Conservation (phyloP, 2,888 invertebrate genomes). For the Heliconius hortense region DNA sequence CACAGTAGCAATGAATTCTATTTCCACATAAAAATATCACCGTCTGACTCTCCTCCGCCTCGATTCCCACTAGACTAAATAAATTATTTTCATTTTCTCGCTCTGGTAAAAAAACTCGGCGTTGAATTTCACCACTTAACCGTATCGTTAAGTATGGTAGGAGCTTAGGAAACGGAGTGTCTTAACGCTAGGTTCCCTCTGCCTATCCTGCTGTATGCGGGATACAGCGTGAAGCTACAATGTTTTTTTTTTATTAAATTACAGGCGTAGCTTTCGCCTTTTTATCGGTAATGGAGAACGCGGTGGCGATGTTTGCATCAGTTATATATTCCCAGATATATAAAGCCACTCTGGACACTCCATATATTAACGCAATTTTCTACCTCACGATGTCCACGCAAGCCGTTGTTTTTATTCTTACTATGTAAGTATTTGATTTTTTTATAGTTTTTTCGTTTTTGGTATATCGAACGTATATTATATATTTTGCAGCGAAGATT, state of each 20-base stretch:
- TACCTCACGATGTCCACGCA: conserved; percentile 88
- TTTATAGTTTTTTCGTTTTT: not conserved
- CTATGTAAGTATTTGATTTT: conserved; percentile 84
- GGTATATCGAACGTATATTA: not conserved
- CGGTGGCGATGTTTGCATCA: conserved; percentile 88
- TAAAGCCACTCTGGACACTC: conserved; percentile 83
- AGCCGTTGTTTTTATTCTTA: conserved; percentile 83
- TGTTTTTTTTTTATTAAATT: conserved; percentile 37
- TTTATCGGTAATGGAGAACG: conserved; percentile 90
- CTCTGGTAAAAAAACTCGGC: too few species aligned
- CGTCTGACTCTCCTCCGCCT: too few species aligned
- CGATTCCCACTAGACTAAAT: too few species aligned
- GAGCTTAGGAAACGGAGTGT: not conserved
- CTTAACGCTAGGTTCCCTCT: not conserved
- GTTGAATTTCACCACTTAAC: too few species aligned
- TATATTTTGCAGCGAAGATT: not conserved
- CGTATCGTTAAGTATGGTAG: too few species aligned
- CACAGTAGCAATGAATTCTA: too few species aligned
- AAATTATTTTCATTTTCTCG: too few species aligned
- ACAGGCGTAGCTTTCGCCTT: conserved; percentile 89
- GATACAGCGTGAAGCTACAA: not conserved
- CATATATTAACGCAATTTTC: conserved; percentile 84
- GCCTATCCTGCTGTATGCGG: not conserved
- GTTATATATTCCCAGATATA: conserved; percentile 88
- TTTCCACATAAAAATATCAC: too few species aligned